Evolutionary conservation across 2,113 vertebrate genomes (phyloP), one percentile per base, ranked within the genome.

Genomic region (Talpa occidentalis): DNA sequence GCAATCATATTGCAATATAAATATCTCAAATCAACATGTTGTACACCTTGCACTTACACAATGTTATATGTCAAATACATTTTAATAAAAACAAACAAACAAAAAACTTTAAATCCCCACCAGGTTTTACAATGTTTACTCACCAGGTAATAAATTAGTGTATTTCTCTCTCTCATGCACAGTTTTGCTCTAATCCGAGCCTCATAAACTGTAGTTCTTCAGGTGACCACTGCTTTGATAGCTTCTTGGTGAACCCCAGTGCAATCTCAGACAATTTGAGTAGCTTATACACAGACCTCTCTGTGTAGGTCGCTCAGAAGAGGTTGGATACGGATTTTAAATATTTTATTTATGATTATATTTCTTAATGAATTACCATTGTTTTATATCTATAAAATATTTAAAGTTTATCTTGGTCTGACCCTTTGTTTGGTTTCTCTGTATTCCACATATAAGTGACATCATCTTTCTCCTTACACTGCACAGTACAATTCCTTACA

Each of bases 161-260:
- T 47, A 37, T 66, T 44, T 6, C 56, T 70, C 67, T 16, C 67
- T 21, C 26, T 82, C 47, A 22, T 6, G 16, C 26, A 15, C 30
- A 22, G 16, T 22, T 40, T 40, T 49, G 6, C 7, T 19, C 15
- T 52, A 47, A 12, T 44, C 77, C 9, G 16, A 1, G 40, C 11
- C 10, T 1, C 5, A 4, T 56, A 3, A 54, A 11, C 11, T 17
- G 1, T 1, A 3, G 2, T 44, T 66, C 26, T 62, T 35, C n/a
- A 11, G 3, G 26, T 7, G 69, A 52, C 15, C 5, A 6, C 1
- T 1, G 7, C 32, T 19, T 56, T 52, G 14, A 35, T 1, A 16
- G 37, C 44, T 5, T 16, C 42, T 44, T 79, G 16, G 5, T 7
- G 15, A 6, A 10, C 12, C 21, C 26, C 35, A 42, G 14, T 17